Base-by-base conservation (phyloP, 2,797 vertebrate genomes). In the Threskiornis aethiopicus region DNA sequence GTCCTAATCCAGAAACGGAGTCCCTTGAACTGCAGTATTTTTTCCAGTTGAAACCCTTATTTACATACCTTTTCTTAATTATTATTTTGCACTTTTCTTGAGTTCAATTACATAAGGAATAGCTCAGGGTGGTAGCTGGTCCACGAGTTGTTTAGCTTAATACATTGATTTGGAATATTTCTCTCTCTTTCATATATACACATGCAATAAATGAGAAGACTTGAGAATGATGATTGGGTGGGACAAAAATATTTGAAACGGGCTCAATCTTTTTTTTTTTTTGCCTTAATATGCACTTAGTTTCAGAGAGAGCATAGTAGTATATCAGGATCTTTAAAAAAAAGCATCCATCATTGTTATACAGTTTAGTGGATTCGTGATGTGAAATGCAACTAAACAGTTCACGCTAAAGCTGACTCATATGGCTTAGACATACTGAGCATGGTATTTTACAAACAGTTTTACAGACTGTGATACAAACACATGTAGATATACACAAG, bases 171-270 rank as follows among this genome's bases (percentile, higher is more conserved):
- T 57, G 31, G 22, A 6, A 10, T 66, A 83, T 61, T 83, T 67
- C 37, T 37, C 2, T 37, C 15, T 54, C 52, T 61, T 69, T 55
- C 15, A 33, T 11, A 49, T 22, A 44, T 10, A 29, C 5, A 35
- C 22, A 82, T 84, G 59, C 29, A 80, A 67, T 41, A 89, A 83
- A 59, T 78, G 44, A 96, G 92, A 93, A 82, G 37, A 95, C 29
- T 49, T 70, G n/a, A 87, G 42, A 84, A 57, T 29, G 35, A 82
- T 47, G 41, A 93, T 24, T 93, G 65, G 65, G 66, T 86, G 47
- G 69, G 31, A 37, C 55, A 66, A 92, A 86, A 88, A 90, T 87
- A 97, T 89, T 59, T 89, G 79, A 95, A 96, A 55, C 64, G 5
- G 11, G 12, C 11, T 51, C 42, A 44, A 11, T 24, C 9, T 10